Conservation (phyloP, 2,113 vertebrate species). For the Lipotes vexillifer region DNA sequence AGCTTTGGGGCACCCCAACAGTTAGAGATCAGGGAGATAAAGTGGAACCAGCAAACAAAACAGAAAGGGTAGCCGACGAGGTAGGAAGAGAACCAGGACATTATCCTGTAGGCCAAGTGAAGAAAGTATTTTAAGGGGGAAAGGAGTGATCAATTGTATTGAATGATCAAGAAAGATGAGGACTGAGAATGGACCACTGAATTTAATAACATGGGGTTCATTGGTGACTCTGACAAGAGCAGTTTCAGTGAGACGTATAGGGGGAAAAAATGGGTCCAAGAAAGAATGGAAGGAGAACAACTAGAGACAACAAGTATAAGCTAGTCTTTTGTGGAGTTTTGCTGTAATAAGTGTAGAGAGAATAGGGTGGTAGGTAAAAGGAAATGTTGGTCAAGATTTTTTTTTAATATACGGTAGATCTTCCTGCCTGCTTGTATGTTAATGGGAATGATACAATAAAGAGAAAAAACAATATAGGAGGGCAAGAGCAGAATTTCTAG, state of each 20-base stretch:
- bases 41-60: neutral
- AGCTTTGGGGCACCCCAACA: neutral
- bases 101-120: neutral
- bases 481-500: neutral
- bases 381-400: neutral
- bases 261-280: neutral
- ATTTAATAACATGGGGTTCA: neutral
- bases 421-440: neutral
- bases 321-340: neutral
- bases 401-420: neutral
- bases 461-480: neutral
- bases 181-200: neutral
- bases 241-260: neutral
- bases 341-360: neutral
- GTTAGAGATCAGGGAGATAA: neutral
- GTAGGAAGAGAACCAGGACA: neutral
- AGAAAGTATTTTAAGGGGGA: neutral
- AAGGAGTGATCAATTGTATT: neutral
- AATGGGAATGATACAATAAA: neutral
- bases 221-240: neutral
- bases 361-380: neutral
- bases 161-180: neutral
- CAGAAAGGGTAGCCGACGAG: neutral
- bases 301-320: neutral
- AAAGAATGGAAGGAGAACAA: neutral